A percentile compares a stretch with the other conserved stretches of the same genome.
phyloP scores from a whole-genome alignment of 2,113 vertebrate genomes.

The Brienomyrus longianalis region DNA sequence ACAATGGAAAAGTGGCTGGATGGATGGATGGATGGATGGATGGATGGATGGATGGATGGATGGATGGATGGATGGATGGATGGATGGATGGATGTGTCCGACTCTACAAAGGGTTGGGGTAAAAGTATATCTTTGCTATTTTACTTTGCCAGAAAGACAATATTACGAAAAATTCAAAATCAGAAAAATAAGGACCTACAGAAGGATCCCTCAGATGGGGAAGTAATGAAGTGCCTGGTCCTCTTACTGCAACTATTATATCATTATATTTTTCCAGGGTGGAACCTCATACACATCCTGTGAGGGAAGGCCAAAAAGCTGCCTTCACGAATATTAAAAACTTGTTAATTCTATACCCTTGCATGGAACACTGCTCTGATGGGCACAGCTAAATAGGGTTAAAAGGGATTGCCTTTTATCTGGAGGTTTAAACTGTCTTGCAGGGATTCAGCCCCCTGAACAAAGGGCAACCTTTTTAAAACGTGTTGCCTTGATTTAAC shows the following conservation, averaged over 20 bases:
- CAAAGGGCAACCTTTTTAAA: conserved; percentile 65
- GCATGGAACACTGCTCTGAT: conserved; percentile 58
- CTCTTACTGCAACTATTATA: background rate
- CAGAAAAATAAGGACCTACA: conserved; percentile 43
- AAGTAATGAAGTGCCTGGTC: conserved; percentile 32
- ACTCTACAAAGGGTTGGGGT: background rate
- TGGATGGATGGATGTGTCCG: background rate
- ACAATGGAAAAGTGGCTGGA: background rate
- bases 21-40: background rate
- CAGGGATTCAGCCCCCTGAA: conserved; percentile 48
- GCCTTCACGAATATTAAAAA: conserved; percentile 62
- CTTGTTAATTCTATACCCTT: conserved; percentile 69
- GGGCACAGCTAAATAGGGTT: conserved; percentile 51
- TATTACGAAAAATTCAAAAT: background rate
- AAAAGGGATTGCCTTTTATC: conserved; percentile 59
- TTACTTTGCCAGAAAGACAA: background rate
- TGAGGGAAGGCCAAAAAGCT: background rate
- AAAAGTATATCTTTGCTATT: background rate
- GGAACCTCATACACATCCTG: conserved; percentile 28
- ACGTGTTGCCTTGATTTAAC: conserved; percentile 62
- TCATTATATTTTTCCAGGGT: conserved; percentile 17
- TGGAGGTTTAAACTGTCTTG: conserved; percentile 54
- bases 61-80: background rate
- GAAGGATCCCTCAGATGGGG: conserved; percentile 44
- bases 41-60: background rate